Evolutionary conservation across 2,797 vertebrate species (phyloP).

Genomic region (Melanotaenia parkinsoni): DNA sequence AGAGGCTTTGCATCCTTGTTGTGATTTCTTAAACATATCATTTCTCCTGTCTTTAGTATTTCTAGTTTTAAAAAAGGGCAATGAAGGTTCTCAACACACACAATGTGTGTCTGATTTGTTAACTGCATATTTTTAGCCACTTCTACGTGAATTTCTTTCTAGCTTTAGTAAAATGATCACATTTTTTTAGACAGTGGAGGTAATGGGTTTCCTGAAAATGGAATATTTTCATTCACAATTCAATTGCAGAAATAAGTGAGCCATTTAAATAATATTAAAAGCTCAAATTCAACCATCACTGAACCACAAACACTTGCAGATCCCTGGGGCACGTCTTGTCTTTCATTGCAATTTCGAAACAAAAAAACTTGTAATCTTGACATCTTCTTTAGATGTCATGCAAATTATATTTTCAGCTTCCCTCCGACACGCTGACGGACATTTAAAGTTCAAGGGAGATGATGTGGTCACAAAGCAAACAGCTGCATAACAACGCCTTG

Average conservation of each 20-base stretch:
- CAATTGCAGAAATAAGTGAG: neutral
- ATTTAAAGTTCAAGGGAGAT: slow-evolving; percentile 64
- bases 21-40: neutral
- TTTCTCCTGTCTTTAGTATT: slow-evolving; percentile 7
- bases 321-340: slow-evolving; percentile 9
- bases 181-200: neutral
- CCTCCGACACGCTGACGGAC: slow-evolving; percentile 47
- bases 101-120: slow-evolving; percentile 3
- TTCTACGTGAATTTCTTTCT: neutral
- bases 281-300: neutral
- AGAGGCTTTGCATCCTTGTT: neutral
- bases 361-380: slow-evolving; percentile 45
- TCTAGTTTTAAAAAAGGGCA: slow-evolving; percentile 1
- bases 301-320: slow-evolving; percentile 5
- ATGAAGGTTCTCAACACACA: neutral
- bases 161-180: neutral
- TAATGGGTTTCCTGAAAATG: neutral
- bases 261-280: slow-evolving; percentile 5
- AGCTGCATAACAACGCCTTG: slow-evolving; percentile 41
- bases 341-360: slow-evolving; percentile 23
- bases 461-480: slow-evolving; percentile 51
- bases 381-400: slow-evolving; percentile 52
- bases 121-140: slow-evolving; percentile 9
- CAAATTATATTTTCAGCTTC: slow-evolving; percentile 43
- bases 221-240: neutral